Conservation (phyloP, 2,888 invertebrate species). For the Cheilosia vulpina region DNA sequence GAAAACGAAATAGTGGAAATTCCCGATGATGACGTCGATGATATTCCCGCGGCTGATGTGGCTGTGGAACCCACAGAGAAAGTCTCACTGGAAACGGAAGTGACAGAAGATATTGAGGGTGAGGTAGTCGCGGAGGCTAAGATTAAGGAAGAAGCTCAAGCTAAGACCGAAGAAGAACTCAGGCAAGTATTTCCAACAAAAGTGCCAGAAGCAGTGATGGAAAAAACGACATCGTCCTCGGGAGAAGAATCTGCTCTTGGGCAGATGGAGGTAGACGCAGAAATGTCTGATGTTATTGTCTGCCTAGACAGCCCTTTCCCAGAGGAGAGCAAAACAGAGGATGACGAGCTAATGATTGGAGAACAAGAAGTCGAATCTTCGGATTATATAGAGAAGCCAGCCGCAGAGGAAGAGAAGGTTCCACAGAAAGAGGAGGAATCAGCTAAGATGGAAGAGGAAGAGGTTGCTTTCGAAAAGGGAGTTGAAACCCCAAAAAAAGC, state of each 20-base stretch:
- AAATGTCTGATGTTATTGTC: slow-evolving; percentile 37
- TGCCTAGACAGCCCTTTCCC: slow-evolving; percentile 50
- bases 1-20: neutral
- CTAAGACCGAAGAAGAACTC: neutral
- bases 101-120: neutral
- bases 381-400: neutral
- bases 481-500: neutral
- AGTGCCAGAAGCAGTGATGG: neutral
- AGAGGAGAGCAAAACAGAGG: neutral
- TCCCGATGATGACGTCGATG: slow-evolving; percentile 8
- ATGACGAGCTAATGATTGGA: neutral
- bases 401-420: neutral
- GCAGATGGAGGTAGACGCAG: slow-evolving; percentile 53
- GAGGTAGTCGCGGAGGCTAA: neutral
- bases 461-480: slow-evolving; percentile 5
- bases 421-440: slow-evolving; percentile 4
- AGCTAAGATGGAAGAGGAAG: neutral
- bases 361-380: neutral
- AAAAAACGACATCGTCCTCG: neutral
- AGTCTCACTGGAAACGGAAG: neutral
- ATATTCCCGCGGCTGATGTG: neutral
- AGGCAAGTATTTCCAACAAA: slow-evolving; percentile 32
- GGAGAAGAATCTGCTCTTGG: slow-evolving; percentile 33
- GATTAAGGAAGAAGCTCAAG: slow-evolving; percentile 5
- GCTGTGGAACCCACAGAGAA: neutral